Conservation (phyloP, 1,140 invertebrate species). For the Leucophenga varia region DNA sequence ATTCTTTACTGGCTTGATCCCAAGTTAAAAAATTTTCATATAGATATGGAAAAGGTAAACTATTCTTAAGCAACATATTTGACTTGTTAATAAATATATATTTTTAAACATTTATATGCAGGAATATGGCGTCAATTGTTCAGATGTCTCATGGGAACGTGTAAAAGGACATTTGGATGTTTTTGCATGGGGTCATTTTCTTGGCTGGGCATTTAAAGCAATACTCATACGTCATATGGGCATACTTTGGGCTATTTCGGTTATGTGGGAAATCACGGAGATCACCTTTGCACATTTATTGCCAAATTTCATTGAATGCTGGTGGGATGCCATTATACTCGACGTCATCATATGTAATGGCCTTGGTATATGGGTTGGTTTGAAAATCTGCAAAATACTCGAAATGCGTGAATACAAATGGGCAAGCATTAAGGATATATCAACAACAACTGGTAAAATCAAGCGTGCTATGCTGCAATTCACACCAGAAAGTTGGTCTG, state of each 20-base stretch:
- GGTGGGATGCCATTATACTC: constrained; percentile 97
- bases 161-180: constrained; percentile 93
- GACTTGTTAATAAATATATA: background rate
- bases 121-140: constrained; percentile 98
- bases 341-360: constrained; percentile 97
- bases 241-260: constrained; percentile 95
- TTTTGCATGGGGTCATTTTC: constrained; percentile 95
- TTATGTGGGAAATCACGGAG: constrained; percentile 99
- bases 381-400: constrained; percentile 83
- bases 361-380: constrained; percentile 92
- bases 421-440: constrained; percentile 97
- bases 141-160: constrained; percentile 81
- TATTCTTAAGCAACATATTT: background rate
- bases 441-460: constrained; percentile 93
- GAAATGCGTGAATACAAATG: constrained; percentile 99
- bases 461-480: constrained; percentile 96
- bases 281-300: constrained; percentile 96
- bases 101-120: constrained; percentile 54
- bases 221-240: constrained; percentile 94
- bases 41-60: constrained; percentile 88
- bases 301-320: constrained; percentile 98
- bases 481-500: constrained; percentile 95
- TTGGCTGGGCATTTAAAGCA: constrained; percentile 97
- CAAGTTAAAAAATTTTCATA: constrained; percentile 78
- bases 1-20: constrained; percentile 95